Evolutionary conservation across 2,797 vertebrate genomes (phyloP).

Genomic region (Avahi laniger): DNA sequence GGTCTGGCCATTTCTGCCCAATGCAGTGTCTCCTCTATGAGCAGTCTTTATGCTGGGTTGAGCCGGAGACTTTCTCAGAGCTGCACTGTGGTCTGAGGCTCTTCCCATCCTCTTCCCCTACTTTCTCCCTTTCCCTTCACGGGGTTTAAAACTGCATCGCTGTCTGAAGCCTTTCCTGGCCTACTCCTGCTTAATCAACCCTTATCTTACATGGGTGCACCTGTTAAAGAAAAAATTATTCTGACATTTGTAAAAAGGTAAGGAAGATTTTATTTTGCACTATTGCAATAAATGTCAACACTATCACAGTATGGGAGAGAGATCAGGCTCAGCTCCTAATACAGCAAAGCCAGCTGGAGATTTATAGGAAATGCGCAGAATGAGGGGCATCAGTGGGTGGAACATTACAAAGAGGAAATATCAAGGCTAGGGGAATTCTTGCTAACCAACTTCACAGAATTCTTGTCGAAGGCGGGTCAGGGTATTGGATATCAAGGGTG

Average conservation of each 20-base stretch:
- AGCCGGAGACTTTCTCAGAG: not conserved
- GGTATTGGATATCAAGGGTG: not conserved
- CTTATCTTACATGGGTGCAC: not conserved
- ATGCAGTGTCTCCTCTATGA: not conserved
- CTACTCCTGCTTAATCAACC: not conserved
- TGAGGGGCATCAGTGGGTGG: not conserved
- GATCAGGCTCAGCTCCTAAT: not conserved
- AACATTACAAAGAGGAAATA: not conserved
- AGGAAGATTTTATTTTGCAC: not conserved
- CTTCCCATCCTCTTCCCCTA: not conserved
- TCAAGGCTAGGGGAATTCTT: not conserved
- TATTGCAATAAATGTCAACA: not conserved
- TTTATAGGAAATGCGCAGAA: not conserved
- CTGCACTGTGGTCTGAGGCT: not conserved
- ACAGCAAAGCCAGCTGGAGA: not conserved
- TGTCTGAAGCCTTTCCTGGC: not conserved
- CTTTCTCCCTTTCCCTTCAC: not conserved
- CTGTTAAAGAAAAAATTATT: constrained; percentile 14
- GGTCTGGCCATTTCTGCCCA: not conserved
- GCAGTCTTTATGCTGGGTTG: not conserved
- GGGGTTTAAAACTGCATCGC: not conserved
- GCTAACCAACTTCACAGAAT: not conserved
- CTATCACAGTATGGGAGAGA: not conserved
- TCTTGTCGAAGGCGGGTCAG: not conserved
- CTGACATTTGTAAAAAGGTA: not conserved